A percentile compares a stretch with the other conserved stretches of the same genome.
These are phyloP conservation scores for Fregetta grallaria DNA, from an alignment of 2,113 vertebrate genomes.

Conservation along the genomic window DNA sequence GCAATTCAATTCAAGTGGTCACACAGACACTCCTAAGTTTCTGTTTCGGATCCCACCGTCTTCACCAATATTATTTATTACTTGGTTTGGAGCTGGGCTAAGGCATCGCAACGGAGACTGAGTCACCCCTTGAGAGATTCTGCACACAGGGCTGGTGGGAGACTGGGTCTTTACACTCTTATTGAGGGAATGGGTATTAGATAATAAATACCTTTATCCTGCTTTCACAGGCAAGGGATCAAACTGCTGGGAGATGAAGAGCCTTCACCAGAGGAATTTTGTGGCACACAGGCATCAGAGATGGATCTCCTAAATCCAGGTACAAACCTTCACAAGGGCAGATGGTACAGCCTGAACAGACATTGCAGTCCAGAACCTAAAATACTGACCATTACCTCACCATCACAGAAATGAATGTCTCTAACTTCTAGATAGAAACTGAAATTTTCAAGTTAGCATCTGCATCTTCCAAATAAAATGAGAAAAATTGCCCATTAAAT, in stretches of 20 bases:
- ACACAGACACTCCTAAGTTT: too few relatives aligned
- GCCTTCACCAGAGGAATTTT: not conserved
- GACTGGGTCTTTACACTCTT: not conserved
- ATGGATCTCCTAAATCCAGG: not conserved
- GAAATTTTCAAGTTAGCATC: not conserved
- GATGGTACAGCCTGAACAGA: not conserved
- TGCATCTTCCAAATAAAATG: conserved; percentile 9
- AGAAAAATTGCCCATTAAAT: conserved; percentile 35
- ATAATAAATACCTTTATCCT: not conserved
- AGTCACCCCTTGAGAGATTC: not conserved
- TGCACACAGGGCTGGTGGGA: not conserved
- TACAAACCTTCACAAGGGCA: not conserved
- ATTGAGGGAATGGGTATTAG: not conserved
- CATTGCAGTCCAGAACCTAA: not conserved
- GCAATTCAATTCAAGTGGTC: not conserved
- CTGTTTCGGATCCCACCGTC: not conserved
- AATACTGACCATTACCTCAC: not conserved
- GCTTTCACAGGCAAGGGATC: not conserved
- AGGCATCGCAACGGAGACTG: not conserved
- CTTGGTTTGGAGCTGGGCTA: not conserved
- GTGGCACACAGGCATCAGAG: not conserved
- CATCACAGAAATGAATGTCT: not conserved
- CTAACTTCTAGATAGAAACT: not conserved
- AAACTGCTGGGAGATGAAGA: not conserved
- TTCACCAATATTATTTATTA: not conserved